These are phyloP conservation scores for Gymnocephalus cernua DNA, from an alignment of 2,113 vertebrate species.

Conservation along the genomic window DNA sequence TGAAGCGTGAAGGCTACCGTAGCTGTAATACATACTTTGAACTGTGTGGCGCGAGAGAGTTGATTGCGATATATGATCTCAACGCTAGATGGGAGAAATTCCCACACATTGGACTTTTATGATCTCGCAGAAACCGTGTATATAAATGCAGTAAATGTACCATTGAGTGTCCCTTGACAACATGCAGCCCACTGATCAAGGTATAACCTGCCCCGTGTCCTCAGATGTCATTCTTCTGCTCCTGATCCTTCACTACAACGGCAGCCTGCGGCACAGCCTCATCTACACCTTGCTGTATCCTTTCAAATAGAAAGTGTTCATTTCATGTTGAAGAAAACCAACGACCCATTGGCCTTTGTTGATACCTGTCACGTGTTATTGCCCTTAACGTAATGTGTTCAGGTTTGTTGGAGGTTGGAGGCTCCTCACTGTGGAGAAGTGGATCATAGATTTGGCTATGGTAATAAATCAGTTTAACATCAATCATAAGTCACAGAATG, in stretches of 20 bases:
- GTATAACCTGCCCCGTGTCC: conserved; percentile 58
- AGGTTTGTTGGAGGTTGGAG: conserved; percentile 91
- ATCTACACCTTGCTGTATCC: conserved; percentile 88
- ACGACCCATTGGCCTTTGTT: conserved; percentile 4
- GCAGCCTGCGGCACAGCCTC: conserved; percentile 82
- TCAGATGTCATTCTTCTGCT: conserved; percentile 90
- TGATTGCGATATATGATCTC: no score
- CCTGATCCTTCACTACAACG: conserved; percentile 88
- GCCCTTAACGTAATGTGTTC: conserved; percentile 64
- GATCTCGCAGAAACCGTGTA: no score
- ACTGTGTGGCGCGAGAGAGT: no score
- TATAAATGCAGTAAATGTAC: no score
- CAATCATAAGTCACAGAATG: conserved; percentile 21
- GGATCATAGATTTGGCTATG: conserved; percentile 93
- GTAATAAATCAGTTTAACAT: conserved; percentile 72
- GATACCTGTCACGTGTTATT: not conserved
- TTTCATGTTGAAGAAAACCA: conserved; percentile 1
- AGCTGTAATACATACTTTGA: no score
- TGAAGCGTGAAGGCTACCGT: no score
- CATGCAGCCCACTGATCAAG: not conserved
- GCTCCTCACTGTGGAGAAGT: conserved; percentile 87
- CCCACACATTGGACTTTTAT: no score
- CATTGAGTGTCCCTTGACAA: not conserved
- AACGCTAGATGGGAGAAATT: no score
- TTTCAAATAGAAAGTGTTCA: conserved; percentile 12